These are phyloP conservation scores for Danaus melanippus DNA, from an alignment of 1,140 invertebrate species.

Conservation along the genomic window DNA sequence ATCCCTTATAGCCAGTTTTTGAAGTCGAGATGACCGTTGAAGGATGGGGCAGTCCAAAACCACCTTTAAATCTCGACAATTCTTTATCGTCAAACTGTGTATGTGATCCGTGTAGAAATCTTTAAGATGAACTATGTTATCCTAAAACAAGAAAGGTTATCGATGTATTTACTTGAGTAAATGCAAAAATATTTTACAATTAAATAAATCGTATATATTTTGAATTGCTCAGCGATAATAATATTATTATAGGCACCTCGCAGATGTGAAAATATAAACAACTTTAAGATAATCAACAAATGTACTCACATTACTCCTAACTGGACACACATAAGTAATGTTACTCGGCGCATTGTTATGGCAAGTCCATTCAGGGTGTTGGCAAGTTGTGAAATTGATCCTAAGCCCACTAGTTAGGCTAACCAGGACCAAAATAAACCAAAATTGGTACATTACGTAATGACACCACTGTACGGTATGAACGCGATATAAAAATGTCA, in stretches of 20 bases:
- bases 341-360: conserved; percentile 41
- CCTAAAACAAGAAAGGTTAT: conserved; percentile 56
- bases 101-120: conserved; percentile 63
- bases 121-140: conserved; percentile 61
- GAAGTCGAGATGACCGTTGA: conserved; percentile 45
- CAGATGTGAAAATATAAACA: background rate
- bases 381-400: conserved; percentile 59
- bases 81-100: conserved; percentile 56
- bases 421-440: conserved; percentile 4
- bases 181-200: conserved; percentile 1
- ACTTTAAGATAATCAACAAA: background rate
- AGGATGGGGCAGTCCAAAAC: conserved; percentile 59
- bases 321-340: conserved; percentile 28
- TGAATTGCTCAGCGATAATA: too few species aligned
- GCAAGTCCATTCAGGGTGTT: conserved; percentile 54
- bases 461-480: too few species aligned
- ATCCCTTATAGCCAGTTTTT: conserved; percentile 55
- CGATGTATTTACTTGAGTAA: conserved; percentile 3
- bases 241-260: too few species aligned
- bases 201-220: too few species aligned
- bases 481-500: too few species aligned
- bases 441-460: too few species aligned
- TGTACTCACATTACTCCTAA: conserved; percentile 42
- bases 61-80: conserved; percentile 61
- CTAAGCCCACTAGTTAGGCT: conserved; percentile 24